Conservation (phyloP, 2,113 vertebrate species). For the Zapornia atra region DNA sequence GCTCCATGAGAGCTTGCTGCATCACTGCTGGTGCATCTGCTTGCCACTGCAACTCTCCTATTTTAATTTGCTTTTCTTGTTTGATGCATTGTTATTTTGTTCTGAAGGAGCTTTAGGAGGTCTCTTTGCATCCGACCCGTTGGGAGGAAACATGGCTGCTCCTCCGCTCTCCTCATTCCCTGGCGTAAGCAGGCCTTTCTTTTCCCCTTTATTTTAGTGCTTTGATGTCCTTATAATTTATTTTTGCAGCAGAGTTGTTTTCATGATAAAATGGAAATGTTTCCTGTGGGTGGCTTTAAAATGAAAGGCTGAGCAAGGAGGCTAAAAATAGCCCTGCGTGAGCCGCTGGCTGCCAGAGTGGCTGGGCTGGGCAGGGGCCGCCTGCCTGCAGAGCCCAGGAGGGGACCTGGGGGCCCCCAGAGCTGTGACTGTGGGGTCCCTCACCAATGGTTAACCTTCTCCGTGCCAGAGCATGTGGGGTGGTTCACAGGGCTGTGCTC, state of each 20-base stretch:
- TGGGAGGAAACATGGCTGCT: neutral
- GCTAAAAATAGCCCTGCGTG: conserved; percentile 11
- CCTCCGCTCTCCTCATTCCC: neutral
- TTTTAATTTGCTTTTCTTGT: neutral
- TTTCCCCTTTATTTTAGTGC: neutral
- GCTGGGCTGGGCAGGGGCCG: neutral
- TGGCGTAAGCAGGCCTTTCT: neutral
- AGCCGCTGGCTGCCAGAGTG: neutral
- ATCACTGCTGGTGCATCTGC: accelerated
- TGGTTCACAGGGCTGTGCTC: accelerated
- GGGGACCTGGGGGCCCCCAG: neutral
- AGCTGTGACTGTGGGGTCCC: neutral
- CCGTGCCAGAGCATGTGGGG: accelerated
- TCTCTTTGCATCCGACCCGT: neutral
- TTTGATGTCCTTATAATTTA: conserved; percentile 38
- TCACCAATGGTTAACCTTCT: neutral
- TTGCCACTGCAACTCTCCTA: neutral
- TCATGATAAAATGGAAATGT: conserved; percentile 53
- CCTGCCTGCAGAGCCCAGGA: neutral
- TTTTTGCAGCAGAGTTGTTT: conserved; percentile 51
- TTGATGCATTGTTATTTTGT: conserved; percentile 13
- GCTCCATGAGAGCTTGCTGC: accelerated
- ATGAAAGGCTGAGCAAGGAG: conserved; percentile 7
- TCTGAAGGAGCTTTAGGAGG: neutral
- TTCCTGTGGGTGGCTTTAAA: conserved; percentile 44